These are phyloP conservation scores for Linhomoeus sp. DNA, from an alignment of 2,888 invertebrate genomes.

Conservation along the genomic window DNA sequence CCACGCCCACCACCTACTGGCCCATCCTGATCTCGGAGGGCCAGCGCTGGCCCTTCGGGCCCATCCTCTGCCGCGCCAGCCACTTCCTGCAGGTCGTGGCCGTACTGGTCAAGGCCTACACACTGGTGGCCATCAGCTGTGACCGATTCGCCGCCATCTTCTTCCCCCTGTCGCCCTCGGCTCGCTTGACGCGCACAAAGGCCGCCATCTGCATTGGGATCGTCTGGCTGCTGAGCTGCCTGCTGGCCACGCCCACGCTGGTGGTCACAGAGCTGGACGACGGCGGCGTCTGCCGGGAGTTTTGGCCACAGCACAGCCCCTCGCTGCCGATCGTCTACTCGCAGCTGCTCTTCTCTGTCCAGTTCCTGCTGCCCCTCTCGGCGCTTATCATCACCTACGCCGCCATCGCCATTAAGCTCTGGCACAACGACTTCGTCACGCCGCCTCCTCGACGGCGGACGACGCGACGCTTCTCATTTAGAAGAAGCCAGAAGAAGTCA, in stretches of 20 bases:
- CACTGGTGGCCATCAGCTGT: constrained; percentile 31
- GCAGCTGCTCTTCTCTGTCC: constrained; percentile 16
- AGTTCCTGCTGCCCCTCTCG: constrained; percentile 23
- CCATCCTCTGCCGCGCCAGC: constrained; percentile 29
- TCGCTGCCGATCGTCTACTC: constrained; percentile 17
- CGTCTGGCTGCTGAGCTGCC: constrained; percentile 17
- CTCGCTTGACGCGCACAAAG: constrained; percentile 13
- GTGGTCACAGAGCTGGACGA: constrained; percentile 12
- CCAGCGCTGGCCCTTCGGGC: constrained; percentile 33
- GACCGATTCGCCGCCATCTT: constrained; percentile 25
- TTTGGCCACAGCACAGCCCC: constrained; percentile 5
- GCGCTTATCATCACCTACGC: too few species aligned
- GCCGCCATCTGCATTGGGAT: neutral
- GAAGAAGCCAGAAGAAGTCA: too few species aligned
- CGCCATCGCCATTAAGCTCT: too few species aligned
- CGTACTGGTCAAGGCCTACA: constrained; percentile 33
- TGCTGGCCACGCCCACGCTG: constrained; percentile 20
- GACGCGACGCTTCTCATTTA: too few species aligned
- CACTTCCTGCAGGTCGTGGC: constrained; percentile 30
- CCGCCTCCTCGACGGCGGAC: too few species aligned
- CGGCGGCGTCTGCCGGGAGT: neutral
- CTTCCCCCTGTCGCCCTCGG: constrained; percentile 20
- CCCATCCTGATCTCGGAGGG: constrained; percentile 28
- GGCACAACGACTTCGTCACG: too few species aligned
- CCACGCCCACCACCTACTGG: constrained; percentile 33